Percentiles rank a stretch among this genome's conserved stretches.
Conservation (phyloP, 2,797 vertebrate species). For the Moxostoma hubbsi region DNA sequence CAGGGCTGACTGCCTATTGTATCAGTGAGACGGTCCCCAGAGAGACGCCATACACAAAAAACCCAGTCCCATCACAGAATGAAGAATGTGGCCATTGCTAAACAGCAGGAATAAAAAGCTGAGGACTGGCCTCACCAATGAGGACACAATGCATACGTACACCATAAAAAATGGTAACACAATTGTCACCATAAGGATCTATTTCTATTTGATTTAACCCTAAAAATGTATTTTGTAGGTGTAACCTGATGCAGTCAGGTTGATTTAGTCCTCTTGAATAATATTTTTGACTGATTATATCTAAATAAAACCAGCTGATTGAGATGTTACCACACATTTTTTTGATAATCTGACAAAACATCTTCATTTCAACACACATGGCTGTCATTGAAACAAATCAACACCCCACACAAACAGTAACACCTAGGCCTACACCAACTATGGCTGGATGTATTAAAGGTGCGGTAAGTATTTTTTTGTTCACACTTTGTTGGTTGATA, state of each 20-base stretch:
- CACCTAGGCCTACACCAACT: neutral
- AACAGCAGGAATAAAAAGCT: slow-evolving; percentile 37
- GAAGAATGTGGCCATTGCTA: slow-evolving; percentile 34
- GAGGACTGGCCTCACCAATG: slow-evolving; percentile 1
- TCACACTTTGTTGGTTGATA: no score
- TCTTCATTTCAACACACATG: neutral
- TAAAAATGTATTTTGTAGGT: no score
- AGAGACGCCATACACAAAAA: slow-evolving; percentile 50
- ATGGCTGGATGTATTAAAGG: neutral
- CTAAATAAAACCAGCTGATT: no score
- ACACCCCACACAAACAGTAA: neutral
- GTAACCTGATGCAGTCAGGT: no score
- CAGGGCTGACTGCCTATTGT: slow-evolving; percentile 51
- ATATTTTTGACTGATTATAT: no score
- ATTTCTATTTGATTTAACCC: no score
- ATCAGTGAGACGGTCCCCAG: slow-evolving; percentile 50
- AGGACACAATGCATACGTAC: neutral
- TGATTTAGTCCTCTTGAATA: no score
- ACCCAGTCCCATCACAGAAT: slow-evolving; percentile 38
- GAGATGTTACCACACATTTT: no score
- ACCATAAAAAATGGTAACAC: neutral
- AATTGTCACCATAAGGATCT: neutral
- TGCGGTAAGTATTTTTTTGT: neutral
- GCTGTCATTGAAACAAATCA: neutral
- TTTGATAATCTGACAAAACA: no score